Conservation (phyloP, 30 jellyfish, hydroid and myxozoan species). For the Turritopsis rubra region DNA sequence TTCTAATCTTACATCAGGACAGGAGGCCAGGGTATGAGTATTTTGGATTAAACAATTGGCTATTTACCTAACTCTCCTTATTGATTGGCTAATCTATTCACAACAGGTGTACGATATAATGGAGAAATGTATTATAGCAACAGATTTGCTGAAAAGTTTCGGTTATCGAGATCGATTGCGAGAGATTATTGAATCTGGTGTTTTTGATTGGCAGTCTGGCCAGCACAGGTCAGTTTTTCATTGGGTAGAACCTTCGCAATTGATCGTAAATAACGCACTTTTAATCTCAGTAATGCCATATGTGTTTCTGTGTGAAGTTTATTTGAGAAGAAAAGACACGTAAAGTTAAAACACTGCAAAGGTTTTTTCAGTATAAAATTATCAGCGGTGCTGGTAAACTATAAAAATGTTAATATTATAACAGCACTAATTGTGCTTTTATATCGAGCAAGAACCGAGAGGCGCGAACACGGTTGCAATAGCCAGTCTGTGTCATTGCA, state of each 20-base stretch:
- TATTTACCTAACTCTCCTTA: no score
- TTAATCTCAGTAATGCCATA: neutral
- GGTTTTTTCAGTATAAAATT: no score
- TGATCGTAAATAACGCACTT: neutral
- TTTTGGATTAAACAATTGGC: no score
- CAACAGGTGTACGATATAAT: neutral
- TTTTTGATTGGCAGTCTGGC: neutral
- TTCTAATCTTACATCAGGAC: neutral
- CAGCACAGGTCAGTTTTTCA: conserved; percentile 12
- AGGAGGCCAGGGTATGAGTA: neutral
- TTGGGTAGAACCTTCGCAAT: neutral
- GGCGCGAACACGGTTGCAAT: no score
- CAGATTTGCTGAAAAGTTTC: conserved; percentile 19
- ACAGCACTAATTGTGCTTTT: no score
- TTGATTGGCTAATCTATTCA: neutral
- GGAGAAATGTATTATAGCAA: conserved; percentile 1
- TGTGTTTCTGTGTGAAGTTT: no score
- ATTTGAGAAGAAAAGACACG: no score
- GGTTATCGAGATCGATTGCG: neutral
- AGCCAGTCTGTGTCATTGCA: no score
- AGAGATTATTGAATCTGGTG: neutral
- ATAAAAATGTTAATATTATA: no score
- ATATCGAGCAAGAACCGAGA: no score
- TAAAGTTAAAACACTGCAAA: no score
- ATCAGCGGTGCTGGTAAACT: no score